A percentile compares a stretch with the other conserved stretches of the same genome.
Evolutionary conservation across 1,140 invertebrate species (phyloP).

Genomic region (Onthophagus taurus): DNA sequence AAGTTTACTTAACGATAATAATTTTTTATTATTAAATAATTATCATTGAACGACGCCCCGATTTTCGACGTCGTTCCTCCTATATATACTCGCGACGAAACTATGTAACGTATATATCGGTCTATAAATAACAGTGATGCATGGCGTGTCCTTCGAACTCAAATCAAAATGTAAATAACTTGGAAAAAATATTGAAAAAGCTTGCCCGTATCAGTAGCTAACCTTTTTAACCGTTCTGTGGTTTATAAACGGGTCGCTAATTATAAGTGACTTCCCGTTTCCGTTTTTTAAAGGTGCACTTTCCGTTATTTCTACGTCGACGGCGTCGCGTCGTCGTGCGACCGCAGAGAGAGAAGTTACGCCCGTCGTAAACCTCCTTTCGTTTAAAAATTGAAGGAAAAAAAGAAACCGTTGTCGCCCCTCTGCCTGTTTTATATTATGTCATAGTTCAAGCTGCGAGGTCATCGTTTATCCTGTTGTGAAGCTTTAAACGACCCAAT

Average conservation of each 20-base stretch:
- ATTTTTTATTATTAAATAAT: not conserved
- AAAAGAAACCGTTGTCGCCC: too few species aligned
- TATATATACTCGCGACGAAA: slow-evolving; percentile 2
- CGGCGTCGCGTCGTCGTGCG: too few species aligned
- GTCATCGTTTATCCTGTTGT: too few species aligned
- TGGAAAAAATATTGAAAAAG: not conserved
- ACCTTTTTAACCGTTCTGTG: not conserved
- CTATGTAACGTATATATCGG: slow-evolving; percentile 1
- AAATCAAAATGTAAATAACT: slow-evolving; percentile 8
- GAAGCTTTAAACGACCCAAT: too few species aligned
- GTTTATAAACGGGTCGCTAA: slow-evolving; percentile 2
- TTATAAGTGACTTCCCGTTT: not conserved
- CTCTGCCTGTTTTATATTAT: too few species aligned
- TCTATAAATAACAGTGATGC: slow-evolving; percentile 13
- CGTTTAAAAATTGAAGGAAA: too few species aligned
- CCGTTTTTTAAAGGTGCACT: not conserved
- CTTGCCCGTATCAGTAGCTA: not conserved
- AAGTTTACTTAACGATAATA: not conserved
- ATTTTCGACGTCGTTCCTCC: slow-evolving; percentile 1
- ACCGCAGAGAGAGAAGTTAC: too few species aligned
- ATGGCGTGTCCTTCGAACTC: slow-evolving; percentile 10
- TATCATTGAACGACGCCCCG: too few species aligned
- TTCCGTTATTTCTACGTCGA: not conserved
- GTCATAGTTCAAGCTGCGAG: too few species aligned
- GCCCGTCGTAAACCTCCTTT: too few species aligned